phyloP scores from a whole-genome alignment of 2,797 vertebrate genomes.

The Trachops cirrhosus region DNA sequence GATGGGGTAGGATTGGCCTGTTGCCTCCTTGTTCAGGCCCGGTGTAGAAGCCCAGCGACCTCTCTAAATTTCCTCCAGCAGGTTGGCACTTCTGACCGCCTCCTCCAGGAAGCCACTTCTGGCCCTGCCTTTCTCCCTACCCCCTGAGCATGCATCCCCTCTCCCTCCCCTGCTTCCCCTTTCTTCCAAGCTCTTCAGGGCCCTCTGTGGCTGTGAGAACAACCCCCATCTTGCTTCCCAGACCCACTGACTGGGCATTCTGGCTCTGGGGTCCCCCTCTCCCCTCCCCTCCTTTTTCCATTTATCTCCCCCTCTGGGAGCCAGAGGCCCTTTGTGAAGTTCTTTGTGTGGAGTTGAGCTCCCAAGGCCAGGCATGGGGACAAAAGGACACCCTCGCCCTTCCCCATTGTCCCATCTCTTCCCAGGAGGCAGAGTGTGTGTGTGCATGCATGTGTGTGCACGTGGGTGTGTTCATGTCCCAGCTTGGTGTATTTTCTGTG shows the following conservation, averaged over 20 bases:
- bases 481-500: neutral
- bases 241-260: conserved; percentile 28
- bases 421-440: conserved; percentile 1
- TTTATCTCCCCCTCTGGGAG: conserved; percentile 46
- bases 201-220: conserved; percentile 61
- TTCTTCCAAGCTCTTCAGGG: neutral
- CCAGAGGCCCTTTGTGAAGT: conserved; percentile 62
- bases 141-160: neutral
- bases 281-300: neutral
- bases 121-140: neutral
- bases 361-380: conserved; percentile 20
- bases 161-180: neutral
- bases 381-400: conserved; percentile 54
- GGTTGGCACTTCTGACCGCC: neutral
- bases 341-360: conserved; percentile 66
- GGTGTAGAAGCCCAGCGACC: neutral
- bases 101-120: neutral
- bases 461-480: neutral
- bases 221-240: conserved; percentile 52
- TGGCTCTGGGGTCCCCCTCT: conserved; percentile 49
- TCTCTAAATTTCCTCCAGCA: neutral
- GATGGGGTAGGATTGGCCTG: neutral
- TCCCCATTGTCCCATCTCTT: conserved; percentile 43
- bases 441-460: neutral
- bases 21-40: neutral